These are phyloP conservation scores for Saimiri boliviensis DNA, from an alignment of 2,113 vertebrate genomes.

Conservation along the genomic window DNA sequence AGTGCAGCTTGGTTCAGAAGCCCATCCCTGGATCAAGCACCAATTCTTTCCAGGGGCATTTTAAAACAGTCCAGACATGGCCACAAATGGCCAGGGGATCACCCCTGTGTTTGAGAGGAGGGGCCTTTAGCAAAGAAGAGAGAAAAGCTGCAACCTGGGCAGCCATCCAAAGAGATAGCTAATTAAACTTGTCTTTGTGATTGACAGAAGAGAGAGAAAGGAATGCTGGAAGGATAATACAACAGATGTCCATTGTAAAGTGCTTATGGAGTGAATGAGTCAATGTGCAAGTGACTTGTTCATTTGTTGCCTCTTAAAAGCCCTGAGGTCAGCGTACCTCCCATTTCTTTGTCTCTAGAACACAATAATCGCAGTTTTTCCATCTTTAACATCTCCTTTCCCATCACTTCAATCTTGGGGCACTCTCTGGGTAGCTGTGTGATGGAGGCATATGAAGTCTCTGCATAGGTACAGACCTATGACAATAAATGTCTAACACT, in stretches of 20 bases:
- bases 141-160: background rate
- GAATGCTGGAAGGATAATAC: background rate
- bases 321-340: background rate
- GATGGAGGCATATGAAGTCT: background rate
- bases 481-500: background rate
- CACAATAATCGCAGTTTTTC: background rate
- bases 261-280: background rate
- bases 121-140: background rate
- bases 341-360: background rate
- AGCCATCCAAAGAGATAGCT: background rate
- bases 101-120: background rate
- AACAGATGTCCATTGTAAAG: background rate
- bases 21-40: background rate
- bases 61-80: background rate
- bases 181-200: background rate
- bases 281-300: background rate
- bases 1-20: background rate
- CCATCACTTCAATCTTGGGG: background rate
- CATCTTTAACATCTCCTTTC: background rate
- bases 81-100: rapidly evolving
- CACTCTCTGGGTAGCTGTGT: background rate
- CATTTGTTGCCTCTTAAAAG: background rate
- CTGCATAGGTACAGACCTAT: background rate
- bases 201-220: background rate
- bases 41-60: background rate